Conservation (phyloP, 2,113 vertebrate genomes). For the Meles meles region DNA sequence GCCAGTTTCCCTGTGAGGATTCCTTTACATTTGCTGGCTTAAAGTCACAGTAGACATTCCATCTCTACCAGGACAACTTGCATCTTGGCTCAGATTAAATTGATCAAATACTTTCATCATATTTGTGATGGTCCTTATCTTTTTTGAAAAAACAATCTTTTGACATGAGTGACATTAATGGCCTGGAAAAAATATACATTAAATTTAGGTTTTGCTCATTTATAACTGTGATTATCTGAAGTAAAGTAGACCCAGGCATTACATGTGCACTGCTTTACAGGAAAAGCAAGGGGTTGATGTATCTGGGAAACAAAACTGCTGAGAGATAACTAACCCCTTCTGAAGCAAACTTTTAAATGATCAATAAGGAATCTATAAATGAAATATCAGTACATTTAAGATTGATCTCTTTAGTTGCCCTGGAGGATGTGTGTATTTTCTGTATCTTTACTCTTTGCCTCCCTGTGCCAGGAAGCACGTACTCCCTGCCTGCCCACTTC, state of each 20-base stretch:
- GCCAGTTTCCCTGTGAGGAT: not conserved
- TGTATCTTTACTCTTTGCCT: not conserved
- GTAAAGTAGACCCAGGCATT: not conserved
- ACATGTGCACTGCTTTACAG: not conserved
- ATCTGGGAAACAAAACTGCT: not conserved
- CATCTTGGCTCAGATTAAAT: not conserved
- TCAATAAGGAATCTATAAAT: not conserved
- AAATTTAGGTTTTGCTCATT: not conserved
- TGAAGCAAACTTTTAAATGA: not conserved
- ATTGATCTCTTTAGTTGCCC: not conserved
- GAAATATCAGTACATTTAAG: not conserved
- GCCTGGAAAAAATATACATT: not conserved
- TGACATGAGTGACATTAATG: not conserved
- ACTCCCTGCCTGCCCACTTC: accelerated
- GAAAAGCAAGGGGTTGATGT: not conserved
- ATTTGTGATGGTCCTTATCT: not conserved
- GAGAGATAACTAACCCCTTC: not conserved
- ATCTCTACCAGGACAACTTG: not conserved
- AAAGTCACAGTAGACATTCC: not conserved
- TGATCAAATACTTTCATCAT: not conserved
- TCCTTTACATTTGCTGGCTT: not conserved
- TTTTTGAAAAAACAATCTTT: not conserved
- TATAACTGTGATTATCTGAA: not conserved
- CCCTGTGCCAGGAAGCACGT: not conserved
- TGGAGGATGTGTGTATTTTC: not conserved